A percentile compares a stretch with the other conserved stretches of the same genome.
phyloP scores from a whole-genome alignment of 2,113 vertebrate species.

The Falco punctatus region DNA sequence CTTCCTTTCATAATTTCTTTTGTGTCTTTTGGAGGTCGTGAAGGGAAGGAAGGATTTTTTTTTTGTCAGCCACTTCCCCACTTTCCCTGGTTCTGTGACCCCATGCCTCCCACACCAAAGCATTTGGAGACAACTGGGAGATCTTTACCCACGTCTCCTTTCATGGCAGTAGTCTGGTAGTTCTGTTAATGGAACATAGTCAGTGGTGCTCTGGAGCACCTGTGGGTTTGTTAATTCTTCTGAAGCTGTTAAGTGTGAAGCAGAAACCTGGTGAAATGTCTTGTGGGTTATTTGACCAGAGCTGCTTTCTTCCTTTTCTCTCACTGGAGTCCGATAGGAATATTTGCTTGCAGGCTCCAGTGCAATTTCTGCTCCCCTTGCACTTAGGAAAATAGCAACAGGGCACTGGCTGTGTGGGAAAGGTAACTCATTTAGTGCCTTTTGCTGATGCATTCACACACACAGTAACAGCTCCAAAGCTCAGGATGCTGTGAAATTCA shows the following conservation, averaged over 20 bases:
- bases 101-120: rapidly evolving
- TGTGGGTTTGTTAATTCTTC: neutral
- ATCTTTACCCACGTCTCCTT: neutral
- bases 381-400: neutral
- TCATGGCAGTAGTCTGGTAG: neutral
- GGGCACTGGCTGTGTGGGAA: neutral
- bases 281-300: neutral
- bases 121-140: rapidly evolving
- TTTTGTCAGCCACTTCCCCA: rapidly evolving
- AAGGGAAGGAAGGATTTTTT: neutral
- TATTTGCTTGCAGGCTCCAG: neutral
- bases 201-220: neutral
- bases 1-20: neutral
- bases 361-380: neutral
- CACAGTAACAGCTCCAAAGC: neutral
- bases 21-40: rapidly evolving
- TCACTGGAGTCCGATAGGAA: neutral
- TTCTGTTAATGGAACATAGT: neutral
- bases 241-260: neutral
- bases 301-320: neutral
- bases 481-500: neutral
- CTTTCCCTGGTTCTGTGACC: neutral
- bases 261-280: neutral
- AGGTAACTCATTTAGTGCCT: neutral
- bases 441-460: neutral